Base-by-base conservation (phyloP, 2,888 invertebrate genomes). In the Caenorhabditis doughertyi region DNA sequence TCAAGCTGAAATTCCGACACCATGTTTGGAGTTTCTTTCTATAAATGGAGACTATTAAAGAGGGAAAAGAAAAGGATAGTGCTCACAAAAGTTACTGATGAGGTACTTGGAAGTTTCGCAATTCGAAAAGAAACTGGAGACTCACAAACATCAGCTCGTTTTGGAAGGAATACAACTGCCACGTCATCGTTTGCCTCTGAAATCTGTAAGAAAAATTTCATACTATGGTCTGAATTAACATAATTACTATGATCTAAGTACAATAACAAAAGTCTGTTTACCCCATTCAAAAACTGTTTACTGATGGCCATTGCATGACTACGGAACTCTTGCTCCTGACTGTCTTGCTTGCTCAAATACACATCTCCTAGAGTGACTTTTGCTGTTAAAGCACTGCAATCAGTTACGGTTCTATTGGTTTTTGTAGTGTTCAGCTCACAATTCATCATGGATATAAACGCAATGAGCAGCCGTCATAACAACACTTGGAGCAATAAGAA, bases 401-500 rank as follows among this genome's bases (percentile, higher is more conserved):
- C 8, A 16, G 0, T 13, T 25, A n/a, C 18, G 4, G 23, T 32
- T 7, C 13, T 32, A 76, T 21, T 39, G 32, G 42, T 35, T 39
- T 39, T 16, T 39, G 39, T 27, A 55, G 16, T 29, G 3, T 2
- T 29, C 21, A 29, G 3, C 25, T 29, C 27, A 68, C 72, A 80
- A 67, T 32, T 51, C 58, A 11, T 67, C 51, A 18, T 60, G 29
- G 7, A 13, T n/a, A 21, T 47, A 73, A 25, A 81, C 76, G 27
- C 81, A 81, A 29, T 81, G 81, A 16, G 71, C 81, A 3, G 81
- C 71, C 32, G 76, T 81, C 39, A 81, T 65, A 0, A 70, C 76
- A 51, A 77, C 18, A 51, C 35, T 76, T 29, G 81, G 71, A 7
- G 67, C 76, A 23, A 81, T 77, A 2, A 81, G 71, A 32, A 72